phyloP scores from a whole-genome alignment of 1,140 invertebrate species.

The Diplogasteroides magnus region DNA sequence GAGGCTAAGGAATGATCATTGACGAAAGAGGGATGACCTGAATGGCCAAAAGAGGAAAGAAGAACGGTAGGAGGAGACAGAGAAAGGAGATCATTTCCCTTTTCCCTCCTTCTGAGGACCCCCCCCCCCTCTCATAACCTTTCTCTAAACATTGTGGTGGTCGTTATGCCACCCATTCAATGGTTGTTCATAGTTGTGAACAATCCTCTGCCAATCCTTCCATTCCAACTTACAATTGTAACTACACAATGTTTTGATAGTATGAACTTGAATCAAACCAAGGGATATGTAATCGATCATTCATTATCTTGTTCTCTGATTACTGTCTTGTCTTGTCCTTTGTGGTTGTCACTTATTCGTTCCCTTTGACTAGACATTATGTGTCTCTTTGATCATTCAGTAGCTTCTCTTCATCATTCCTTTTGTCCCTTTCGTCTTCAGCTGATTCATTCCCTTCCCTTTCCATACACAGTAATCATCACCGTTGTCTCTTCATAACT shows the following conservation, averaged over 20 bases:
- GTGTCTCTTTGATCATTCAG: too few species aligned
- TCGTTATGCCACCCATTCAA: too few species aligned
- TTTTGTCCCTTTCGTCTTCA: not conserved
- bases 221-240: too few species aligned
- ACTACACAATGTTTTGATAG: not conserved
- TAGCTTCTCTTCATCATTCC: not conserved
- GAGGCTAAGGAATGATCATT: not conserved
- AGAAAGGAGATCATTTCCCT: not conserved
- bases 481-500: not conserved
- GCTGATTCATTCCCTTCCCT: not conserved
- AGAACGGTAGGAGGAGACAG: not conserved
- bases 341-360: not conserved
- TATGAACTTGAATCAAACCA: not conserved
- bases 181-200: not conserved
- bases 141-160: not conserved
- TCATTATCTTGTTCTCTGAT: not conserved
- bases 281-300: not conserved
- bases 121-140: not conserved
- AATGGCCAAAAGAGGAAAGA: not conserved
- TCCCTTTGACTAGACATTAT: not conserved
- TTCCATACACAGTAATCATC: not conserved
- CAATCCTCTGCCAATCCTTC: not conserved
- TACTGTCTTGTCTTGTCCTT: not conserved
- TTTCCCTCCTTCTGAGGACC: not conserved
- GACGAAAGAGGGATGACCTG: not conserved